Evolutionary conservation across 1,140 invertebrate genomes (phyloP), one percentile per base, ranked within the genome.

Genomic region (Bombus pascuorum): DNA sequence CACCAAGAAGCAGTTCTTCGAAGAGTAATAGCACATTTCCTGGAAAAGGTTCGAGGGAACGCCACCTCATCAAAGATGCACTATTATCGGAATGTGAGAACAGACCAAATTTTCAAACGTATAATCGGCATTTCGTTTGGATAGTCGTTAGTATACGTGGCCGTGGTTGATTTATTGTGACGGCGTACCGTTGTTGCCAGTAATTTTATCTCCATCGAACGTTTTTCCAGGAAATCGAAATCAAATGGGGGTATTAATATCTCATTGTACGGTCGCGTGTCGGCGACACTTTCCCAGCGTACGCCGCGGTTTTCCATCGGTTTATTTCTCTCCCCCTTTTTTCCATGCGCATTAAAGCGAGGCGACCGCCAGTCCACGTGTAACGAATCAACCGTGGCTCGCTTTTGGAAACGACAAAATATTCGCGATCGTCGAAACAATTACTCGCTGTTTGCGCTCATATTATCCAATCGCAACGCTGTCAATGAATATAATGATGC

Each of bases 141-240:
- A 87, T 71, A 73, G 81, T 72, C 68, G 53, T 10, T 39, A 59
- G 73, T 79, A 83, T 77, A 81, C 42, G 71, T 73, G 87, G 34
- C 22, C 87, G 86, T 71, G 82, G 85, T 90, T 92, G 92, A 93
- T 93, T 92, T 93, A 93, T 93, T 90, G 90, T 92, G 89, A 92
- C 87, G 87, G 77, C 87, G 81, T 90, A 92, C 91, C 90, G 91
- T 92, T 94, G 93, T 94, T 90, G 90, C 87, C 87, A 90, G 93
- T 94, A 94, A 94, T 94, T 94, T 94, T 93, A 94, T 94, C 92
- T 93, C 91, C 91, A 93, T 94, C 93, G 94, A 94, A 90, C 93
- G 93, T 94, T 95, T 95, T 94, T 95, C 93, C 94, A 92, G 93
- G 93, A 94, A 94, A 95, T 95, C 94, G 93, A 94, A 94, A 94